phyloP scores from a whole-genome alignment of 92 coral and sea anemone species.

The Desmophyllum pertusum region DNA sequence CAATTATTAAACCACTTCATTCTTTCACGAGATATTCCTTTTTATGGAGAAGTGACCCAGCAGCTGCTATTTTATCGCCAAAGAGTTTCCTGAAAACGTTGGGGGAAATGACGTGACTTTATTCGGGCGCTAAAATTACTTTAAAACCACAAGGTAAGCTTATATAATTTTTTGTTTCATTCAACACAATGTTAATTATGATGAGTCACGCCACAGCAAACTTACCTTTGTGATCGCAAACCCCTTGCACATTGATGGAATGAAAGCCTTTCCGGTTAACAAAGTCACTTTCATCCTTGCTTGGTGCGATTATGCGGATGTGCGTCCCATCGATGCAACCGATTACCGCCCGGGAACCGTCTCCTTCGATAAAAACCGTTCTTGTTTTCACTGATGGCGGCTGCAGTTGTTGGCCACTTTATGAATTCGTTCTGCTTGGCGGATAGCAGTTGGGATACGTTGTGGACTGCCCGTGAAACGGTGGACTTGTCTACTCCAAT shows the following conservation, averaged over 20 bases:
- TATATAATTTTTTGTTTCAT: no score
- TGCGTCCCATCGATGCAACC: conserved; percentile 38
- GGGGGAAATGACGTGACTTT: background rate
- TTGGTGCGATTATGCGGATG: conserved; percentile 24
- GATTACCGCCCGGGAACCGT: conserved; percentile 28
- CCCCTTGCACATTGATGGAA: conserved; percentile 33
- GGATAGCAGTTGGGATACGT: conserved; percentile 31
- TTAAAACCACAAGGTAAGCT: no score
- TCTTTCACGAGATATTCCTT: background rate
- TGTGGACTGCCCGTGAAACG: conserved; percentile 45
- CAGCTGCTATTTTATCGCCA: conserved; percentile 1
- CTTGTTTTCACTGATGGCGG: conserved; percentile 13
- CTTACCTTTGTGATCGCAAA: conserved; percentile 40
- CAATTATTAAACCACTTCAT: background rate
- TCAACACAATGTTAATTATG: background rate
- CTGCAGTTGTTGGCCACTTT: conserved; percentile 19
- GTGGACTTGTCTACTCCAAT: conserved; percentile 56
- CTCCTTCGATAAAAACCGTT: conserved; percentile 25
- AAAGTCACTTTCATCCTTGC: conserved; percentile 25
- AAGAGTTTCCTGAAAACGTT: background rate
- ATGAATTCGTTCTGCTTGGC: conserved; percentile 6
- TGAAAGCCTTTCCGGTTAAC: conserved; percentile 31
- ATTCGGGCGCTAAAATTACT: background rate
- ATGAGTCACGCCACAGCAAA: conserved; percentile 15
- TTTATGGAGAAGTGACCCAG: conserved; percentile 1